Evolutionary conservation across 2,888 invertebrate genomes (phyloP), one percentile per base, ranked within the genome.

Genomic region (Volucella inanis): DNA sequence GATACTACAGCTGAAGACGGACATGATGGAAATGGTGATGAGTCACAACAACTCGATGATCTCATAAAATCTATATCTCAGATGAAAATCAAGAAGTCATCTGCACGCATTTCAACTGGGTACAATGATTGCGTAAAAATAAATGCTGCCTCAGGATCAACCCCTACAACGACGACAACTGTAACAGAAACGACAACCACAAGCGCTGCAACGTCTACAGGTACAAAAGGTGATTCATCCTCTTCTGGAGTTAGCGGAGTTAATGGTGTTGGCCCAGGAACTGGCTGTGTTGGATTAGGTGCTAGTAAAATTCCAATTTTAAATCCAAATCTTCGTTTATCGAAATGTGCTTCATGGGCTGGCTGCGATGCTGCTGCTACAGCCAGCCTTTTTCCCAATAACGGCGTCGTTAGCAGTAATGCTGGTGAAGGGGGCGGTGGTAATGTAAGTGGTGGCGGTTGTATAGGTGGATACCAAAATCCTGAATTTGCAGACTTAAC

Each of bases 281-380:
- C 47, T 18, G 75, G 77, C 38, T 78, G 77, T 64, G 52, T 80
- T 59, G 87, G 64, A 62, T 70, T 86, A 50, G 79, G 87, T 52
- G 89, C 93, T 85, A 95, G 95, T 89, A 94, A 94, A 92, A 95
- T 95, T 89, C 95, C 95, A 77, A 93, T 95, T 74, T 88, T 91
- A 45, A 91, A 90, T 84, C 94, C 94, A 41, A 93, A 93, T 88
- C 93, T 93, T 87, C 91, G 94, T 54, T 93, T 95, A 67, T 94
- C 95, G 83, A 95, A 95, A 91, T 95, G 95, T 91, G 94, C 95
- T 90, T 94, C 95, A 43, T 95, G 95, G 96, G 94, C 94, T 77
- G 93, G 94, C 89, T 93, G 93, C 45, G 93, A 94, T 87, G 72
- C 88, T 87, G 77, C 89, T 77, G 82, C 86, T 14, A 31, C 78